These are phyloP conservation scores for Virgularia gustaviana DNA, from an alignment of 92 coral and sea anemone genomes.

Conservation along the genomic window DNA sequence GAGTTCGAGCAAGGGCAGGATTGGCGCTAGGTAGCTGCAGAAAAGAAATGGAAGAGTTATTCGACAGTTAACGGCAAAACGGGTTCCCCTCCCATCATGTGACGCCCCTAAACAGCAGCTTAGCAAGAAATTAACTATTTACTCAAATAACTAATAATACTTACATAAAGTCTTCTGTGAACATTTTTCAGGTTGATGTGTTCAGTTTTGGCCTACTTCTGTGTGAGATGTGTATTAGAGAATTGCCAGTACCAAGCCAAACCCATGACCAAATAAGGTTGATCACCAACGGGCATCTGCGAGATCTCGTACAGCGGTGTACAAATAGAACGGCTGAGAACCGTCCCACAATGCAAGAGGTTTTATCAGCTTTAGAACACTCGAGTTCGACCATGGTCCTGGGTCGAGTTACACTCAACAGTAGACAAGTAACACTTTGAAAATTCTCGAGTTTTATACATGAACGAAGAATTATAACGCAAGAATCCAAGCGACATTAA, in stretches of 20 bases:
- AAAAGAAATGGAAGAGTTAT: too few relatives aligned
- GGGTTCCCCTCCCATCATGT: too few relatives aligned
- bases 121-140: too few relatives aligned
- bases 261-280: constrained; percentile 73
- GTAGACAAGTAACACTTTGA: constrained; percentile 15
- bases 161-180: too few relatives aligned
- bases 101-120: too few relatives aligned
- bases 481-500: background rate
- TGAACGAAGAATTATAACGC: background rate
- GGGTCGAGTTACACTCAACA: constrained; percentile 1
- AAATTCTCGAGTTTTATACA: background rate
- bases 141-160: too few relatives aligned
- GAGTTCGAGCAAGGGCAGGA: too few relatives aligned
- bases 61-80: too few relatives aligned
- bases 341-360: constrained; percentile 72
- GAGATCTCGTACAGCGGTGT: constrained; percentile 83
- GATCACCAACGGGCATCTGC: constrained; percentile 78
- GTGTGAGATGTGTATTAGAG: constrained; percentile 92
- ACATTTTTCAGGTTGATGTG: constrained; percentile 70
- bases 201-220: constrained; percentile 86
- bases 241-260: constrained; percentile 88
- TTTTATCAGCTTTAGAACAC: constrained; percentile 60
- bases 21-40: too few relatives aligned
- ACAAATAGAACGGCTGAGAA: constrained; percentile 65
- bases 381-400: background rate